These are phyloP conservation scores for Tachyglossus aculeatus DNA, from an alignment of 2,797 vertebrate species.

Conservation along the genomic window DNA sequence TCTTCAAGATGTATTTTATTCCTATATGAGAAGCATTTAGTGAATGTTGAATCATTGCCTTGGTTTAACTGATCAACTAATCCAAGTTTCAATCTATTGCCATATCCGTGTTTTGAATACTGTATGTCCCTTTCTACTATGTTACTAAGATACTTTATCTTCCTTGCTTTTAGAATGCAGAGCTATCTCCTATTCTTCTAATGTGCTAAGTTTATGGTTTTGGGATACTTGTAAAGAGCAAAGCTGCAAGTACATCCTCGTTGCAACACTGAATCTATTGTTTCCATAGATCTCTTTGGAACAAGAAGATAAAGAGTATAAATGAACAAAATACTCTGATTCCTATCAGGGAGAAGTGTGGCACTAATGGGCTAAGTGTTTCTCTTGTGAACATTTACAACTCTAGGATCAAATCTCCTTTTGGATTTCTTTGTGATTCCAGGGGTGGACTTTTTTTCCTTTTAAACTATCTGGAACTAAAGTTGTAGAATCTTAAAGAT, in stretches of 20 bases:
- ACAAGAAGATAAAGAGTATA: conserved; percentile 25
- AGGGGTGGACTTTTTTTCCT: too few relatives aligned
- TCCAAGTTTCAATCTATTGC: not conserved
- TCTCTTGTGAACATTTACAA: too few relatives aligned
- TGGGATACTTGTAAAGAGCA: not conserved
- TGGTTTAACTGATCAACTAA: not conserved
- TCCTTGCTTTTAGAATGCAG: conserved; percentile 14
- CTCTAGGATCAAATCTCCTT: too few relatives aligned
- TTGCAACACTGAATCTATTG: not conserved
- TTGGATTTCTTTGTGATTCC: too few relatives aligned
- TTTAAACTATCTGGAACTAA: too few relatives aligned
- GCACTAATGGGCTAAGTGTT: not conserved
- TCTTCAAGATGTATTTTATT: not conserved
- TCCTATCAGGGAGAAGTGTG: conserved; percentile 13
- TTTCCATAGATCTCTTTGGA: not conserved
- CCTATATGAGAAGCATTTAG: not conserved
- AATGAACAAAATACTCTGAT: not conserved
- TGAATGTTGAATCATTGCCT: not conserved
- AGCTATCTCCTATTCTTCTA: not conserved
- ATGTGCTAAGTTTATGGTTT: not conserved
- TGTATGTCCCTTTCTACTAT: not conserved
- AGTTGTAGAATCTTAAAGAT: too few relatives aligned
- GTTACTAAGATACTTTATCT: conserved; percentile 1
- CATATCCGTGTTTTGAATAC: not conserved
- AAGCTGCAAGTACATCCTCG: not conserved